Conservation (phyloP, 2,888 invertebrate species). For the Osmoderma eremita region DNA sequence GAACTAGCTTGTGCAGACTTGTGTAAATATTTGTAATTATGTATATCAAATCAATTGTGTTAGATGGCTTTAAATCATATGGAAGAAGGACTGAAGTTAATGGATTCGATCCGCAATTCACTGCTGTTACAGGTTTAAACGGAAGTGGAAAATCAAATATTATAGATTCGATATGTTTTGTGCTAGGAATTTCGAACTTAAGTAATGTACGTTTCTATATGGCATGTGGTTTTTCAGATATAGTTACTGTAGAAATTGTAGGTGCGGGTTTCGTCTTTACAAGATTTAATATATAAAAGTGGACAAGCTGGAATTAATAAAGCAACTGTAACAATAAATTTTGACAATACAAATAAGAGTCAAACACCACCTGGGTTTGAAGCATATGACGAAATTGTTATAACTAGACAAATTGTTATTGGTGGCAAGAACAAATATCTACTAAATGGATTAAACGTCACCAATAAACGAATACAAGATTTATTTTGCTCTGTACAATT, state of each 20-base stretch:
- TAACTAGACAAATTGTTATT: conserved; percentile 89
- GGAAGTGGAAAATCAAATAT: conserved; percentile 99
- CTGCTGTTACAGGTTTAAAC: conserved; percentile 97
- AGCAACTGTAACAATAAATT: conserved; percentile 94
- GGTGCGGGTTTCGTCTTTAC: conserved; percentile 90
- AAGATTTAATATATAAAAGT: conserved; percentile 97
- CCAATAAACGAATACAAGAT: conserved; percentile 90
- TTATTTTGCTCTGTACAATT: conserved; percentile 96
- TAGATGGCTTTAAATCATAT: conserved; percentile 99
- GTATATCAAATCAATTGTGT: conserved; percentile 90
- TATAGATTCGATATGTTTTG: conserved; percentile 97
- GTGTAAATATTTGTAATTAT: conserved; percentile 67
- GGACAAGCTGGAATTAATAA: conserved; percentile 96
- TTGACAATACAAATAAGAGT: conserved; percentile 86
- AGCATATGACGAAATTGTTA: conserved; percentile 87
- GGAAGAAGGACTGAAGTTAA: conserved; percentile 90
- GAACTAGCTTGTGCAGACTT: no score
- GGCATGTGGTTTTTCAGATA: conserved; percentile 21
- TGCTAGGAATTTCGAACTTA: conserved; percentile 93
- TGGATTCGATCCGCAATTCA: conserved; percentile 94
- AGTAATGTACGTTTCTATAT: conserved; percentile 76
- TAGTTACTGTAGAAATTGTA: conserved; percentile 60
- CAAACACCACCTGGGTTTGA: conserved; percentile 94
- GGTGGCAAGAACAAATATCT: conserved; percentile 92
- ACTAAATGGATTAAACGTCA: conserved; percentile 91